A percentile compares a stretch with the other conserved stretches of the same genome.
These are phyloP conservation scores for Toxotes jaculatrix DNA, from an alignment of 2,113 vertebrate genomes.

Conservation along the genomic window DNA sequence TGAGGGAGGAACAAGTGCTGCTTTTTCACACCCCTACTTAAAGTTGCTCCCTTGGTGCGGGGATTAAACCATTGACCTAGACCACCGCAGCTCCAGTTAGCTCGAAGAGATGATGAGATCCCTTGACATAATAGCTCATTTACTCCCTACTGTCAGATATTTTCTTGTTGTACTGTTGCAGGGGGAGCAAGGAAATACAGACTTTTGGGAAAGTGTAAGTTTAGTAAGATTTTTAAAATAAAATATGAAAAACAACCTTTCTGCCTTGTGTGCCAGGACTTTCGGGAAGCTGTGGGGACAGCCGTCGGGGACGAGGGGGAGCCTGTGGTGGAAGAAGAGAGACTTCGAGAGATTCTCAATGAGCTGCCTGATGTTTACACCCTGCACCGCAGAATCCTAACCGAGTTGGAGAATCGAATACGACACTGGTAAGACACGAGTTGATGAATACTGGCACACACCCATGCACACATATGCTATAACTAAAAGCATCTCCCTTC, in stretches of 20 bases:
- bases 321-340: conserved; percentile 82
- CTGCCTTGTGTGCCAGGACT: conserved; percentile 83
- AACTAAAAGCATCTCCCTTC: not conserved
- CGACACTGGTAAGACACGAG: conserved; percentile 86
- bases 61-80: conserved; percentile 5
- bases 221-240: not conserved
- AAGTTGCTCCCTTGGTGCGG: not conserved
- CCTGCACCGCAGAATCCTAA: conserved; percentile 89
- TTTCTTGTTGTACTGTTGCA: not conserved
- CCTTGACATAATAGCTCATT: conserved; percentile 8
- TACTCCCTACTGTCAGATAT: conserved; percentile 16
- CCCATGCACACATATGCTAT: not conserved
- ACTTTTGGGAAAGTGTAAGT: not conserved
- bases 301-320: conserved; percentile 84
- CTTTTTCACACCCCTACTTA: conserved; percentile 10
- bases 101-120: conserved; percentile 27
- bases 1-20: conserved; percentile 2
- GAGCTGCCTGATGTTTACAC: conserved; percentile 89
- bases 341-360: conserved; percentile 88
- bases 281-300: conserved; percentile 85
- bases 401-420: conserved; percentile 89
- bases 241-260: not conserved
- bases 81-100: not conserved
- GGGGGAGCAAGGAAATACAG: not conserved
- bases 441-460: conserved; percentile 3